phyloP scores from a whole-genome alignment of 2,113 vertebrate genomes.

The Saccopteryx leptura region DNA sequence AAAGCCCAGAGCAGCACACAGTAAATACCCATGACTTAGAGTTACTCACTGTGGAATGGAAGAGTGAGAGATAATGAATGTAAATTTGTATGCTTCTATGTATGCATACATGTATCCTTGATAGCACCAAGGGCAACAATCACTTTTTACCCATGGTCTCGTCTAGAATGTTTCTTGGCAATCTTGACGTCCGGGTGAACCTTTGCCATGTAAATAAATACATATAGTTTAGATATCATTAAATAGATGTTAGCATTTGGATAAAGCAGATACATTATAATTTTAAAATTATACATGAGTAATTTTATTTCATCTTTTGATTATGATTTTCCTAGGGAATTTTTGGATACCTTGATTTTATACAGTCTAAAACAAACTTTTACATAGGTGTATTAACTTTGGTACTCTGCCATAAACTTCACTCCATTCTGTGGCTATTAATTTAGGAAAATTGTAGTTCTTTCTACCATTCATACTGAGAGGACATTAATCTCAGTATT shows the following conservation, averaged over 20 bases:
- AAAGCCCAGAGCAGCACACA: not conserved
- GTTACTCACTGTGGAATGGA: not conserved
- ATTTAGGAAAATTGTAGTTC: not conserved
- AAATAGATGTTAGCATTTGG: not conserved
- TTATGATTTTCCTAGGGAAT: not conserved
- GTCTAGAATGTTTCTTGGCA: not conserved
- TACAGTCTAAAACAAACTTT: not conserved
- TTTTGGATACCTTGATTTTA: not conserved
- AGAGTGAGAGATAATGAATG: not conserved
- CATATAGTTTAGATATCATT: not conserved
- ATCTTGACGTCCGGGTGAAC: not conserved
- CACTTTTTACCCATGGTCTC: not conserved
- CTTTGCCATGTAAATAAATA: not conserved
- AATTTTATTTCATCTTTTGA: conserved; percentile 20
- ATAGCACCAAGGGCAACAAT: not conserved
- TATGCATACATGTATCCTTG: not conserved
- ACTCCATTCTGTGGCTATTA: not conserved
- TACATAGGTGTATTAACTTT: not conserved
- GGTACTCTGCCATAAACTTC: not conserved
- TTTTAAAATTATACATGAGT: not conserved
- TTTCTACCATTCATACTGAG: not conserved
- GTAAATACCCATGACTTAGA: not conserved
- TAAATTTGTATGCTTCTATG: not conserved
- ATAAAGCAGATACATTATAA: not conserved
- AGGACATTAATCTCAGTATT: not conserved